Evolutionary conservation across 1,140 invertebrate genomes (phyloP), one percentile per base, ranked within the genome.

Genomic region (Magallana angulata): DNA sequence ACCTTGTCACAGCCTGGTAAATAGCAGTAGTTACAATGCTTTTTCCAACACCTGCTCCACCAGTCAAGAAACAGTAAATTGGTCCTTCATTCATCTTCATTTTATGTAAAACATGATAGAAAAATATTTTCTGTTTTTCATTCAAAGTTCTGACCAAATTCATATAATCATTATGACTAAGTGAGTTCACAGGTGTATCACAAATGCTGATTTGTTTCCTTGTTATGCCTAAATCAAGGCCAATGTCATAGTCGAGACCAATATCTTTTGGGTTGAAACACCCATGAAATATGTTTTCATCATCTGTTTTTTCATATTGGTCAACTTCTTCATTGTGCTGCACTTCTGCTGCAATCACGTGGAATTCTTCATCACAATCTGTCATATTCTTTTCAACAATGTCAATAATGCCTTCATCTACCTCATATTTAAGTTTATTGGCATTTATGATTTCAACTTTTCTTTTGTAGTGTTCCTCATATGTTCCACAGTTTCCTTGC

Each of bases 31-130:
- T 88, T 12, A 91, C 82, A 56, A 90, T 84, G 82, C 76, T 85
- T 87, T 91, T 91, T 68, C 89, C 91, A 57, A 90, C 89, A 62
- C 91, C 91, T 57, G 91, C 91, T 81, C 88, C 91, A 81, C 88
- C 91, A 18, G 84, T 68, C 18, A 88, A 36, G 58, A 88, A 85
- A 12, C 59, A 36, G 85, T 85, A 85, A 1, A 88, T 56, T 56
- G 87, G 87, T 1, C 85, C 57, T 24, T 82, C 5, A 68, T 68
- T 82, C 24, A 59, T 85, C 82, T 81, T 82, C 12, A 85, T 56
- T 82, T 82, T 84, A 36, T 85, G 84, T 60, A 89, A 8, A 24
- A 86, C 88, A 89, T 89, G 88, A n/a, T 59, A 18, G 57, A 81
- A 84, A 84, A 86, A 76, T 76, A 84, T 64, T 83, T 64, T 71